Evolutionary conservation across 2,888 invertebrate species (phyloP).

Genomic region (Rhorus exstirpatorius): DNA sequence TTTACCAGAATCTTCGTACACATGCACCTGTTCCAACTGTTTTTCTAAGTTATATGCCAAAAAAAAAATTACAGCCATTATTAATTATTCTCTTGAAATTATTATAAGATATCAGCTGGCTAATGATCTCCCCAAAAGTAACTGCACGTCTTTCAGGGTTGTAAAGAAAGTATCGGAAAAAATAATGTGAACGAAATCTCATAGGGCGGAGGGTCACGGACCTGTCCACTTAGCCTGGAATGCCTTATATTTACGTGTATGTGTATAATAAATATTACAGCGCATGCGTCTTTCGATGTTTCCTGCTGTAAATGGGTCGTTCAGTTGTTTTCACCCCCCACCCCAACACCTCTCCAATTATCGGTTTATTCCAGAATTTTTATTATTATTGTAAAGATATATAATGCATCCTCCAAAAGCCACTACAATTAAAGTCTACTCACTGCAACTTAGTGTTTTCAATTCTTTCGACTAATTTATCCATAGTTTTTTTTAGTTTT

Average conservation of each 20-base stretch:
- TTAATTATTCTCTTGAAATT: too few species aligned
- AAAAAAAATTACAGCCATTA: too few species aligned
- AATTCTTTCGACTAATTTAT: not conserved
- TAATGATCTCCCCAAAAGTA: too few species aligned
- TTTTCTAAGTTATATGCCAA: too few species aligned
- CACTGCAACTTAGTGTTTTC: not conserved
- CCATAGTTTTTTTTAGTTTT: too few species aligned
- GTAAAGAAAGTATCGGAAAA: too few species aligned
- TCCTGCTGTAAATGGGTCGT: constrained; percentile 54
- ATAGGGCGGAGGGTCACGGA: not conserved
- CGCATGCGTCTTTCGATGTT: constrained; percentile 56
- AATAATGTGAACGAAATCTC: too few species aligned
- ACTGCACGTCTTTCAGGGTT: too few species aligned
- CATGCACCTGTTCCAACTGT: too few species aligned
- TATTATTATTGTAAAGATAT: not conserved
- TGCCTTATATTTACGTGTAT: not conserved
- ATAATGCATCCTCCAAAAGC: not conserved
- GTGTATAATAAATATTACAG: constrained; percentile 9
- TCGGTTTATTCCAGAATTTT: constrained; percentile 21
- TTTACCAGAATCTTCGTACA: too few species aligned
- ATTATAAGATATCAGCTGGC: too few species aligned
- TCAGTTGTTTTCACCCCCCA: constrained; percentile 15
- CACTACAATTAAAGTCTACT: not conserved
- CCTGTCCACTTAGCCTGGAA: constrained; percentile 1
- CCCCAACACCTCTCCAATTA: not conserved